Evolutionary conservation across 2,113 vertebrate genomes (phyloP).

Genomic region (Nothocercus julius): DNA sequence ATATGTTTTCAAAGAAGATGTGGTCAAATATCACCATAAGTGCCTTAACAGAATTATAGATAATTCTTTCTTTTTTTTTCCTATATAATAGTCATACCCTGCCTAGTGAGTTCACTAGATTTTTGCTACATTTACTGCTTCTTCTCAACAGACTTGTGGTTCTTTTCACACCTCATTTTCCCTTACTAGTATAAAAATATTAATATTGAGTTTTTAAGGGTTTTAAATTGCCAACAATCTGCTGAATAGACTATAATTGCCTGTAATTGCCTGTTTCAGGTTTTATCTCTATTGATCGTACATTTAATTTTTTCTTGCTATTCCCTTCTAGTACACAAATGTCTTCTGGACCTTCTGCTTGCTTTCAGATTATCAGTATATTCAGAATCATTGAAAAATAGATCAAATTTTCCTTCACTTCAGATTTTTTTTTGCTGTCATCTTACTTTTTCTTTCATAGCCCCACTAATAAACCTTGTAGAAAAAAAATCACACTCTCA

Average conservation of each 20-base stretch:
- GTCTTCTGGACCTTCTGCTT: not conserved
- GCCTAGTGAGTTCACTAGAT: not conserved
- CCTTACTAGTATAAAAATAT: not conserved
- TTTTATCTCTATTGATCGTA: rapidly evolving
- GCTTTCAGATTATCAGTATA: not conserved
- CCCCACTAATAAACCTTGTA: not conserved
- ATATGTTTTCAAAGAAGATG: not conserved
- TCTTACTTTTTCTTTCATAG: not conserved
- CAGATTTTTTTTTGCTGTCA: not conserved
- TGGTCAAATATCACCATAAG: not conserved
- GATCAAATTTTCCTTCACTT: not conserved
- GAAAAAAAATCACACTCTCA: not conserved
- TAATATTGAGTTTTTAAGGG: not conserved
- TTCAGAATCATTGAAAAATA: not conserved
- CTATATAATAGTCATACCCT: not conserved
- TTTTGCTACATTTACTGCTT: not conserved
- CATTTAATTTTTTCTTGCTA: not conserved
- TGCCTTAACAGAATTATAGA: not conserved
- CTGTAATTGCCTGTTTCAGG: not conserved
- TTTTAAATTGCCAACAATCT: not conserved
- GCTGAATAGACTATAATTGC: not conserved
- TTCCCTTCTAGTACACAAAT: not conserved
- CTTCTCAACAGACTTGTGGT: not conserved
- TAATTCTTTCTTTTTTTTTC: not conserved
- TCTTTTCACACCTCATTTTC: not conserved